phyloP scores from a whole-genome alignment of 1,140 invertebrate genomes.

The Pseudoatta argentina region DNA sequence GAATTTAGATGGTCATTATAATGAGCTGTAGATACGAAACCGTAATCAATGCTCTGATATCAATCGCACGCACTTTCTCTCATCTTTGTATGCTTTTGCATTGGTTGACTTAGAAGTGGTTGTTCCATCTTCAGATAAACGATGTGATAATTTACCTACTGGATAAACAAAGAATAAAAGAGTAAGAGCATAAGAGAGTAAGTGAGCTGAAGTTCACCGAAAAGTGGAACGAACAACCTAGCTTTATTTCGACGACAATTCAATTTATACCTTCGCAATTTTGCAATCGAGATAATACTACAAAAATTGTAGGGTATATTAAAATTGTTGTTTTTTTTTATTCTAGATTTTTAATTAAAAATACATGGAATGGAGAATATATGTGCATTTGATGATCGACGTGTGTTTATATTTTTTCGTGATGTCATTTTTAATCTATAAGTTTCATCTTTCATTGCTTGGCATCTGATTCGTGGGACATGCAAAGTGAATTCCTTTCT shows the following conservation, averaged over 20 bases:
- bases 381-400: neutral
- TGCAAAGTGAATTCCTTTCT: slow-evolving; percentile 64
- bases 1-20: neutral
- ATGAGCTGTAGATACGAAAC: neutral
- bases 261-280: neutral
- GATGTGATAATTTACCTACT: too few species aligned
- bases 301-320: neutral
- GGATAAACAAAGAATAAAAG: too few species aligned
- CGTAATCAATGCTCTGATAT: slow-evolving; percentile 11
- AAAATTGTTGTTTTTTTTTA: neutral
- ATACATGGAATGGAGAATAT: neutral
- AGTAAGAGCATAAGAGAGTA: too few species aligned
- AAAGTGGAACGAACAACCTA: too few species aligned
- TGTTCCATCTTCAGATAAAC: too few species aligned
- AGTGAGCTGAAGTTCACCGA: too few species aligned
- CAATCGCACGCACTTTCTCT: neutral
- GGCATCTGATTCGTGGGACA: slow-evolving; percentile 56
- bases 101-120: neutral
- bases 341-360: neutral
- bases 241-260: neutral
- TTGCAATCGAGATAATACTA: neutral
- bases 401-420: neutral
- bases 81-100: neutral
- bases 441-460: neutral
- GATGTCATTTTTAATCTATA: slow-evolving; percentile 29